phyloP scores from a whole-genome alignment of 2,888 invertebrate species.

The Agonopterix subpropinquella region DNA sequence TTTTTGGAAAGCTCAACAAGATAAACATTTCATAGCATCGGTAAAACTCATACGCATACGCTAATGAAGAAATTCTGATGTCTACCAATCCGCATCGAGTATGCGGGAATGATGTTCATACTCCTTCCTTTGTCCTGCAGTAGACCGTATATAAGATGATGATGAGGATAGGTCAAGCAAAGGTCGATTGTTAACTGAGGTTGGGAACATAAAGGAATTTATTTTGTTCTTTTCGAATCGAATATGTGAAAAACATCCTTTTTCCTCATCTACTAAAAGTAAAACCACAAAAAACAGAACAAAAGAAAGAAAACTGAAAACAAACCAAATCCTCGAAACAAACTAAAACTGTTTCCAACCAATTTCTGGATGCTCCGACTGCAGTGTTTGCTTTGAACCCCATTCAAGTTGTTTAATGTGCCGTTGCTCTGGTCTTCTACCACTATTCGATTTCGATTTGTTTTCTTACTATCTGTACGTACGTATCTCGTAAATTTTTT shows the following conservation, averaged over 20 bases:
- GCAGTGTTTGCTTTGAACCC: slow-evolving; percentile 10
- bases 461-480: not conserved
- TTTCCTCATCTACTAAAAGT: not conserved
- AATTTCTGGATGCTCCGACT: slow-evolving; percentile 9
- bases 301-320: not conserved
- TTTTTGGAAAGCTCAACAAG: no score
- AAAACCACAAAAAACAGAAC: not conserved
- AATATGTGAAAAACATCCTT: not conserved
- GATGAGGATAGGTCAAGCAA: no score
- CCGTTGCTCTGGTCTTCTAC: slow-evolving; percentile 6
- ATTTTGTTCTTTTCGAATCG: no score
- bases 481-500: not conserved
- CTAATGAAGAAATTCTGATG: no score
- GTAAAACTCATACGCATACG: no score
- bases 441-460: slow-evolving; percentile 7
- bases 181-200: no score
- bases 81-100: no score
- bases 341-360: slow-evolving; percentile 8
- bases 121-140: no score
- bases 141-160: no score
- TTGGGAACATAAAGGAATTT: no score
- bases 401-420: slow-evolving; percentile 16
- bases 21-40: no score
- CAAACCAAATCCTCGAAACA: slow-evolving; percentile 2
- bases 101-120: no score